Base-by-base conservation (phyloP, 1,140 invertebrate species). In the Bombus pascuorum region DNA sequence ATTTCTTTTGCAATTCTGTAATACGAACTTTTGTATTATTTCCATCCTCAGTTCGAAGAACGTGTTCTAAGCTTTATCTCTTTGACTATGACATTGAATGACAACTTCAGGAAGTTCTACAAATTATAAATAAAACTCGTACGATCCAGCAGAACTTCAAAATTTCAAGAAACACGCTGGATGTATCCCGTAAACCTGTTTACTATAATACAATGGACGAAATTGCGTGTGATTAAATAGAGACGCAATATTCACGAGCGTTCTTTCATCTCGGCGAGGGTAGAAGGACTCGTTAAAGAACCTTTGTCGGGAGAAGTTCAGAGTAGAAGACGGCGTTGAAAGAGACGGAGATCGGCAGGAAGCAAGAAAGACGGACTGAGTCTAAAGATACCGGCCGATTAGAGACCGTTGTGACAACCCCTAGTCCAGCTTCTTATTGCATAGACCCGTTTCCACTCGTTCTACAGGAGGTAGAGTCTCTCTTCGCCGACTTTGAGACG, bases 361-460 rank as follows among this genome's bases (percentile, higher is more conserved):
- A 44, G 73, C 57, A 70, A 81, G 81, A 73, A 81, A 81, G 89
- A 75, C 83, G 59, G 65, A 37, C 74, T 65, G 44, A 68, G 44
- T 66, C 75, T 88, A 65, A 82, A 76, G 71, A 87, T 70, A 68
- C 53, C 83, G 86, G 72, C 78, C 87, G 89, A 90, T 90, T 90
- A 90, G 86, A 80, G 80, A 83, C 81, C 42, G 75, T 85, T 83
- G 71, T 37, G 81, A 53, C 77, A 78, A 89, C 85, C 89, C 89
- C 78, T 80, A 62, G 89, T 77, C 79, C 74, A 78, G 18, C 62
- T 57, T 83, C 88, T 90, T 85, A 87, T 90, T 90, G 75, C 89
- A 80, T 81, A 80, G 80, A 83, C 82, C 79, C 72, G 86, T 86
- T 85, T 87, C 77, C 72, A 71, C 77, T 81, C 77, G 83, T 86